Conservation (phyloP, 2,888 invertebrate genomes). For the Rhaphigaster nebulosa region DNA sequence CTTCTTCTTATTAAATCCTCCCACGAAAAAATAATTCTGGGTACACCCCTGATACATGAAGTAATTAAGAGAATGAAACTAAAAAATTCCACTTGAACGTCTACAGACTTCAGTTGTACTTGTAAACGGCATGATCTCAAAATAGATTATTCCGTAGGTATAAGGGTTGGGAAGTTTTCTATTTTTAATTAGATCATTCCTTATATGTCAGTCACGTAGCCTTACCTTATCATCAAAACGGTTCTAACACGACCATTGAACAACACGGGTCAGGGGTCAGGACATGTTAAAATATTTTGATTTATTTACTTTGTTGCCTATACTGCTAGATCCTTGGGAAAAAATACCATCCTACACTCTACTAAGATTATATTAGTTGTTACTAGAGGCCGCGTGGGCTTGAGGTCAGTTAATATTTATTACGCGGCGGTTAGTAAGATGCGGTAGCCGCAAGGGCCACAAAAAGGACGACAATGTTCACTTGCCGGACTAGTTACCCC, state of each 20-base stretch:
- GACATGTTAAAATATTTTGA: background rate
- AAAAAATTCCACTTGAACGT: background rate
- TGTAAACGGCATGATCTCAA: background rate
- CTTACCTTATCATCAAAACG: background rate
- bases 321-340: background rate
- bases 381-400: no score
- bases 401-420: no score
- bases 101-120: background rate
- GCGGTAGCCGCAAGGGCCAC: no score
- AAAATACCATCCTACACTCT: background rate
- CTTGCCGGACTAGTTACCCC: no score
- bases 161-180: background rate
- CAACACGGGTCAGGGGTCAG: background rate
- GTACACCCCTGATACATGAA: no score
- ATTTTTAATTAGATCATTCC: conserved; percentile 17
- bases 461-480: no score
- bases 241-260: background rate
- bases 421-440: no score
- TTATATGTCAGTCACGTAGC: background rate
- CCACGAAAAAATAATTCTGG: no score
- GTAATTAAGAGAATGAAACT: no score
- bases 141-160: background rate
- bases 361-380: no score
- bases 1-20: no score
- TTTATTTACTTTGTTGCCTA: background rate